Evolutionary conservation across 1,140 invertebrate genomes (phyloP).

Genomic region (Spodoptera frugiperda): DNA sequence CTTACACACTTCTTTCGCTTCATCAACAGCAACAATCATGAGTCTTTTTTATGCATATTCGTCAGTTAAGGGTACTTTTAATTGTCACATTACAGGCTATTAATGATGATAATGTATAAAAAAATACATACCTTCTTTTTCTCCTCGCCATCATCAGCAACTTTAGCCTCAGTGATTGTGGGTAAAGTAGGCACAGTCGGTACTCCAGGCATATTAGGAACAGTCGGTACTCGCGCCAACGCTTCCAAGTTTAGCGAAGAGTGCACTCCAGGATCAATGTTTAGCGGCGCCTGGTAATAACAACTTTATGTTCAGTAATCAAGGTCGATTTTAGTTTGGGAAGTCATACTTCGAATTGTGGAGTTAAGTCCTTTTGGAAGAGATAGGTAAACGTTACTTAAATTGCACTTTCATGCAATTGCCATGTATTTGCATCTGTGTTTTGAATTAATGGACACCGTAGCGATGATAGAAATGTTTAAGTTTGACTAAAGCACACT

Average conservation of each 20-base stretch:
- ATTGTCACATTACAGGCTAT: too few relatives aligned
- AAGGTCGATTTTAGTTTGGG: not conserved
- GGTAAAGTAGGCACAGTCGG: slow-evolving; percentile 92
- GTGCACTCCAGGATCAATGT: slow-evolving; percentile 97
- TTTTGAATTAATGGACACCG: too few relatives aligned
- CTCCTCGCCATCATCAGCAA: slow-evolving; percentile 87
- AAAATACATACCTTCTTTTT: slow-evolving; percentile 69
- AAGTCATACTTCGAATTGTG: slow-evolving; percentile 22
- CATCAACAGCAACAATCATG: too few relatives aligned
- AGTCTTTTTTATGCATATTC: too few relatives aligned
- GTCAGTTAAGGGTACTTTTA: too few relatives aligned
- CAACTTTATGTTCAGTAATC: slow-evolving; percentile 44
- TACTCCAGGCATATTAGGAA: slow-evolving; percentile 87
- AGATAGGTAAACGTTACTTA: too few relatives aligned
- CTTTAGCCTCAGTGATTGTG: slow-evolving; percentile 94
- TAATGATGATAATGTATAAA: too few relatives aligned
- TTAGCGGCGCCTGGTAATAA: slow-evolving; percentile 89
- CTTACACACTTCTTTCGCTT: too few relatives aligned
- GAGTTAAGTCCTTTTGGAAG: too few relatives aligned
- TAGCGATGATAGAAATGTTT: too few relatives aligned
- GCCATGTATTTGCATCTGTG: too few relatives aligned
- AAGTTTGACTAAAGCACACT: too few relatives aligned
- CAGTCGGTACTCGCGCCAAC: slow-evolving; percentile 90
- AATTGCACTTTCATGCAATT: not conserved
- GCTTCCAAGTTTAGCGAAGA: slow-evolving; percentile 95